Evolutionary conservation across 2,797 vertebrate genomes (phyloP).

Genomic region (Fundulus diaphanus): DNA sequence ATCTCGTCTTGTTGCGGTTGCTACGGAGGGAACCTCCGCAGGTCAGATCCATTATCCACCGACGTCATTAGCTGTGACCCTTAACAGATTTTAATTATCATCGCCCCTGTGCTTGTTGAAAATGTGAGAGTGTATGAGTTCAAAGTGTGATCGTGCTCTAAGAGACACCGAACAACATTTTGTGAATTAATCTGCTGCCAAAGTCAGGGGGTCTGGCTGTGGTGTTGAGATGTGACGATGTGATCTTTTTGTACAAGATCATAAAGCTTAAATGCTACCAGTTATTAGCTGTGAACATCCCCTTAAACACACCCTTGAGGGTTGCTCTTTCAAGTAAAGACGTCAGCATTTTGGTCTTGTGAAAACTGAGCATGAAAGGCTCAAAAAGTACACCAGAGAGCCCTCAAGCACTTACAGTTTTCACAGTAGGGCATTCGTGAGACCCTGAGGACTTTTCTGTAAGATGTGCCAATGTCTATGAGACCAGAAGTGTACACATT

Average conservation of each 20-base stretch:
- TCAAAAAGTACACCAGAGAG: constrained; percentile 52
- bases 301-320: constrained; percentile 32
- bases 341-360: constrained; percentile 40
- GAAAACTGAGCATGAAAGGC: constrained; percentile 54
- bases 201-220: constrained; percentile 10
- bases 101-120: constrained; percentile 36
- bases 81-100: constrained; percentile 50
- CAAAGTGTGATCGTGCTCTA: constrained; percentile 31
- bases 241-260: constrained; percentile 16
- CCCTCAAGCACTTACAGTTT: constrained; percentile 48
- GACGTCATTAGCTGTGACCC: constrained; percentile 35
- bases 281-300: constrained; percentile 25
- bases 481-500: constrained; percentile 41
- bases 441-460: constrained; percentile 35
- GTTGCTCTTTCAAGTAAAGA: constrained; percentile 50
- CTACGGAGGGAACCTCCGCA: constrained; percentile 4
- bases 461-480: constrained; percentile 54
- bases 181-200: constrained; percentile 27
- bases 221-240: constrained; percentile 17
- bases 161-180: constrained; percentile 19
- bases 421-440: constrained; percentile 44
- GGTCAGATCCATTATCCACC: constrained; percentile 23
- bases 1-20: constrained; percentile 32
- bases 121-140: constrained; percentile 24
- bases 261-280: constrained; percentile 20